Base-by-base conservation (phyloP, 2,888 invertebrate species). In the Leucophenga montana region DNA sequence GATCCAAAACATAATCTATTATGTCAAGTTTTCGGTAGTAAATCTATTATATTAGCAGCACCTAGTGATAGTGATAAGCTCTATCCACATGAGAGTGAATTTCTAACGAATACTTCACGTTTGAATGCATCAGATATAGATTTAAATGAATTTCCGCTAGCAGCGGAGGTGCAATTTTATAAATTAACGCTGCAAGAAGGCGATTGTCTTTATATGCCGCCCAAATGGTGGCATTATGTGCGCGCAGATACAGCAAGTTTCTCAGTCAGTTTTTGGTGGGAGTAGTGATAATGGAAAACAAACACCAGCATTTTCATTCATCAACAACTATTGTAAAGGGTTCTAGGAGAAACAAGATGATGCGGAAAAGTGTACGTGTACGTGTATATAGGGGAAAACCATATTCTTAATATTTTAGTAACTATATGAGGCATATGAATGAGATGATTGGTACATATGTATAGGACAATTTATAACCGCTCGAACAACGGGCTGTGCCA, bases 141-240 rank as follows among this genome's bases (percentile, higher is more conserved):
- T 89, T 90, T 92, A 14, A 89, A 90, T 1, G 90, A 91, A 74
- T 96, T 92, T 90, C 97, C 98, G 0, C 88, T 92, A 57, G 94
- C 95, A 76, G 85, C 85, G 56, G 89, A 91, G 69, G 93, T 93
- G 0, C 91, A 90, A 77, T 91, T 92, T 78, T 91, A 90, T 77
- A 92, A 93, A 86, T 92, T 95, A 85, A 89, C 93, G 9, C 89
- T 99, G 39, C 91, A 92, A 77, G 92, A 94, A 0, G 98, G 98
- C 0, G 96, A 98, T 82, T 94, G 97, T 90, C 88, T 99, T 67
- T 99, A 94, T 85, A 97, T 99, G 78, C 99, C 99, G 14, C 94
- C 95, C 3, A 94, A 94, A 86, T 97, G 97, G 95, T 99, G 99
- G 98, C 99, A 99, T 90, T 97, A 95, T 90, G 95, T 99, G 5